Evolutionary conservation across 1,140 invertebrate species (phyloP).

Genomic region (Diplogasteroides magnus): DNA sequence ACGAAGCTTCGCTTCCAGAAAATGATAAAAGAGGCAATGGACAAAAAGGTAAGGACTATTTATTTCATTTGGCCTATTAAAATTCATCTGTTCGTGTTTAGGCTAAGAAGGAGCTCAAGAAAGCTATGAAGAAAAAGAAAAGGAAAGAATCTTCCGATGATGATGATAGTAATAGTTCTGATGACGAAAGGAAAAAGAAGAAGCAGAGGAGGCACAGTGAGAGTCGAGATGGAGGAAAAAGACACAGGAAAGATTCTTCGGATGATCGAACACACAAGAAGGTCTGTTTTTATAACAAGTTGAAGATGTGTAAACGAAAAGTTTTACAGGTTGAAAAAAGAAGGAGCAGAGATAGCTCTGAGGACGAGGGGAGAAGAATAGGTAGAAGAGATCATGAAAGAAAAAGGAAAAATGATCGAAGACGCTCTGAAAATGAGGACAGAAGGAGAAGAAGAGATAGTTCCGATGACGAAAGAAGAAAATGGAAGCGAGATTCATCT

Average conservation of each 20-base stretch:
- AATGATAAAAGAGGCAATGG: conserved; percentile 12
- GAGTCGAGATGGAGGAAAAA: background rate
- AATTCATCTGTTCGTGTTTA: background rate
- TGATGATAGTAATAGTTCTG: conserved; percentile 5
- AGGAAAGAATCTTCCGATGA: conserved; percentile 11
- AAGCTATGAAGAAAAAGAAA: conserved; percentile 14
- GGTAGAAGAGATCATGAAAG: background rate
- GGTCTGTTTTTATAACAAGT: background rate
- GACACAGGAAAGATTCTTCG: background rate
- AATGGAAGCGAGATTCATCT: background rate
- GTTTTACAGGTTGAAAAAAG: conserved; percentile 1
- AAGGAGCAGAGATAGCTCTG: background rate
- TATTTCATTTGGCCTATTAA: background rate
- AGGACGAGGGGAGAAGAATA: background rate
- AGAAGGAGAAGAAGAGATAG: background rate
- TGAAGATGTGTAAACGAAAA: background rate
- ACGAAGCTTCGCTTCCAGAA: conserved; percentile 19
- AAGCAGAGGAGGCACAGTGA: background rate
- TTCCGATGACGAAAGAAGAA: background rate
- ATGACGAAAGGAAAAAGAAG: conserved; percentile 12
- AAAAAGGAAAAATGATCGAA: conserved; percentile 4
- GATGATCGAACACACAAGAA: background rate
- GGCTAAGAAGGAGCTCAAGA: conserved; percentile 7
- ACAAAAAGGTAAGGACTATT: conserved; percentile 6
- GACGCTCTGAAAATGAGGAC: background rate